Base-by-base conservation (phyloP, 2,797 vertebrate genomes). In the Novumbra hubbsi region DNA sequence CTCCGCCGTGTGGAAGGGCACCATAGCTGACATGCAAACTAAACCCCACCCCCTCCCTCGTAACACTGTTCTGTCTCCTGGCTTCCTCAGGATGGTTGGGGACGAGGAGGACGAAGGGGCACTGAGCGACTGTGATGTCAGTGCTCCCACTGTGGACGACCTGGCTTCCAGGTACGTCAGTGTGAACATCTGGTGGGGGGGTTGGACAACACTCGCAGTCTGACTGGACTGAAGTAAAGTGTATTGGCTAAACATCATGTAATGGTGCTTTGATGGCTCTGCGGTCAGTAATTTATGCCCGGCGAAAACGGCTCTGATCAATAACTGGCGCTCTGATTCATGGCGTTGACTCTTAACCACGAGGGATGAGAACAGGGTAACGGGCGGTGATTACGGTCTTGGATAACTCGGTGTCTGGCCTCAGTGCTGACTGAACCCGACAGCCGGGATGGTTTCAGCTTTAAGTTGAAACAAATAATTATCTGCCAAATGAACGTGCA, bases 131-230 rank as follows among this genome's bases (percentile, higher is more conserved):
- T 94, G 96, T 0, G 97, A 99, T 5, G 77, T 85, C 76, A 94
- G 91, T 11, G 86, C 94, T 34, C 86, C 95, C 64, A 91, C 89
- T 55, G 93, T 94, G 38, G 96, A 98, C 38, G 88, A 96, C 81
- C 90, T 99, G 80, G 94, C 95, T 74, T 90, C 94, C 83, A 99
- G 98, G 98, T 99, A 95, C 97, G 97, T 55, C 19, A 90, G 76
- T 48, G 9, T 3, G 19, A 38, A 68, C 21, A 34, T 7, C 41
- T 27, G 68, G 21, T 15, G 38, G 19, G 50, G 28, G 17, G 32
- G 21, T n/a, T 45, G 41, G 11, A 5, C 34, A 38, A n/a, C n/a
- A n/a, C n/a, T n/a, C n/a, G n/a, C n/a, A n/a, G n/a, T n/a, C n/a
- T n/a, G n/a, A n/a, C n/a, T n/a, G n/a, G n/a, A n/a, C n/a, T n/a